Conservation (phyloP, 2,888 invertebrate species). For the Drosophila limbata region DNA sequence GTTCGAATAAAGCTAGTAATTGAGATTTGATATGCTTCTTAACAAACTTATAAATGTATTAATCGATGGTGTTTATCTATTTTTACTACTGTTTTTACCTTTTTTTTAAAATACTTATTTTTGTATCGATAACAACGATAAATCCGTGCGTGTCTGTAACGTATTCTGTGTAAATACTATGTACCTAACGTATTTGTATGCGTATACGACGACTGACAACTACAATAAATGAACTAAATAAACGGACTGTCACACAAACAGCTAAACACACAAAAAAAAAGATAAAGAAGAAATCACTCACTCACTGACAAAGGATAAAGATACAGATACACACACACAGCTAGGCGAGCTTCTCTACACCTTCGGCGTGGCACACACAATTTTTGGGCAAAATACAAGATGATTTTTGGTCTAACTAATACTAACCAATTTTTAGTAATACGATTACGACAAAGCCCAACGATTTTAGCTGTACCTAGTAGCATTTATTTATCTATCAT, state of each 20-base stretch:
- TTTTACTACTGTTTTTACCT: conserved; percentile 71
- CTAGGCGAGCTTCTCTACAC: conserved; percentile 53
- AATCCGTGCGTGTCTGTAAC: conserved; percentile 35
- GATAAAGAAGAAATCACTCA: conserved; percentile 17
- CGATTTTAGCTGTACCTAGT: conserved; percentile 44
- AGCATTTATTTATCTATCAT: conserved; percentile 43
- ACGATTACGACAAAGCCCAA: conserved; percentile 52
- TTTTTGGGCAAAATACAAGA: conserved; percentile 38
- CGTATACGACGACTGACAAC: conserved; percentile 7
- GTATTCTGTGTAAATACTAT: conserved; percentile 25
- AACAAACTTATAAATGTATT: conserved; percentile 83
- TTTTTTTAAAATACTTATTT: conserved; percentile 42
- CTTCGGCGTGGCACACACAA: conserved; percentile 54
- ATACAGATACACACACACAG: conserved; percentile 28
- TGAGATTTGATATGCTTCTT: conserved; percentile 85
- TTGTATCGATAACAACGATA: conserved; percentile 39
- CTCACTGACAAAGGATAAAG: conserved; percentile 26
- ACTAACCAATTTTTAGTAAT: conserved; percentile 45
- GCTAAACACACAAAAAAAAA: conserved; percentile 31
- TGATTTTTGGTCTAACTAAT: conserved; percentile 50
- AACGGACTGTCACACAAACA: conserved; percentile 37
- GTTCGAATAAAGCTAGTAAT: conserved; percentile 88
- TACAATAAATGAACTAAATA: conserved; percentile 9
- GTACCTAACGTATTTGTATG: conserved; percentile 18
- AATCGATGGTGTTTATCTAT: conserved; percentile 84